Evolutionary conservation across 1,140 invertebrate species (phyloP).

Genomic region (Papilio polytes): DNA sequence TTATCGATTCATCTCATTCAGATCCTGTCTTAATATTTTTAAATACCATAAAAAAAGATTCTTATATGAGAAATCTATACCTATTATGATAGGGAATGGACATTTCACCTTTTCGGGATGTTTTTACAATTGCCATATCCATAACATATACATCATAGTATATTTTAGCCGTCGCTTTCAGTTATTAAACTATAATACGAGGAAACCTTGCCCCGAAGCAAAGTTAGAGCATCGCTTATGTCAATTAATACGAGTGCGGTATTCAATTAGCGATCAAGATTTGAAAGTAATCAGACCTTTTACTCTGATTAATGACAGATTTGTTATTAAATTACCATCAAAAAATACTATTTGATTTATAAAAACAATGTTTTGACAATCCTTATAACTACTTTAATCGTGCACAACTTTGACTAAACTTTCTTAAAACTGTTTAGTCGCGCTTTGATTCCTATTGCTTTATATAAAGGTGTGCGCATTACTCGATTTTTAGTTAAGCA

Average conservation of each 20-base stretch:
- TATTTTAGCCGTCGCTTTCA: conserved; percentile 14
- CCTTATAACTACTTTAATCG: no score
- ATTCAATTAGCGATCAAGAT: conserved; percentile 80
- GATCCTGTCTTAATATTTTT: no score
- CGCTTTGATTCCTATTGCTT: no score
- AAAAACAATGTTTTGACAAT: neutral
- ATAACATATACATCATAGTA: neutral
- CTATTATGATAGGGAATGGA: neutral
- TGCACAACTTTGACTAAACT: no score
- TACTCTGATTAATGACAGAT: conserved; percentile 76
- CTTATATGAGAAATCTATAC: no score
- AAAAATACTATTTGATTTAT: neutral
- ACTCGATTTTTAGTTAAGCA: no score
- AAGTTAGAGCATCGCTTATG: conserved; percentile 69
- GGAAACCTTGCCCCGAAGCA: conserved; percentile 42
- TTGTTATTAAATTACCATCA: conserved; percentile 39
- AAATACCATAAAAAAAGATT: no score
- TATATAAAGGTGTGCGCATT: no score
- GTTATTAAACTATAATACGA: conserved; percentile 34
- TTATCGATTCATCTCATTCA: no score
- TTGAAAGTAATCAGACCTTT: conserved; percentile 75
- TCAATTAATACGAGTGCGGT: conserved; percentile 74
- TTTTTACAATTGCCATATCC: conserved; percentile 17
- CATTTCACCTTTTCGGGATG: neutral
- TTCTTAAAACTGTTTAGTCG: no score